Percentiles rank a stretch among this genome's conserved stretches.
These are phyloP conservation scores for Microchrysa polita DNA, from an alignment of 2,888 invertebrate species.

Conservation along the genomic window DNA sequence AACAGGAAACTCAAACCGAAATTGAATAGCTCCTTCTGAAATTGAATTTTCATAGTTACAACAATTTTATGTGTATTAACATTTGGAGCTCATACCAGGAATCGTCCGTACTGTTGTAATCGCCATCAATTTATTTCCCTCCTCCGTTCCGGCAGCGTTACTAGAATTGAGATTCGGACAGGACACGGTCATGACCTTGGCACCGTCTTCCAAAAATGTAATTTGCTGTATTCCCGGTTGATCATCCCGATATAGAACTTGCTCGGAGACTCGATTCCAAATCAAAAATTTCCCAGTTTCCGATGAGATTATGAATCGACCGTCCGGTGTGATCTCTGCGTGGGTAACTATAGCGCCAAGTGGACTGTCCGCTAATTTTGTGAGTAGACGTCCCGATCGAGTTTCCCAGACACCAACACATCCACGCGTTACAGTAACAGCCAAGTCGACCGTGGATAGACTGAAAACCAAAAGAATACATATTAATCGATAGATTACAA, in stretches of 20 bases:
- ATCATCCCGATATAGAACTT: conserved; percentile 77
- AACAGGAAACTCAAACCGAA: conserved; percentile 84
- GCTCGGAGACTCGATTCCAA: conserved; percentile 82
- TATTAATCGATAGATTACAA: too few relatives aligned
- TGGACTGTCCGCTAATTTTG: conserved; percentile 89
- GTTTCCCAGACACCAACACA: conserved; percentile 97
- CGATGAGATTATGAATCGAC: conserved; percentile 84
- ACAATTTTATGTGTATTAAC: conserved; percentile 6
- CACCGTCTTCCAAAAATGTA: conserved; percentile 63
- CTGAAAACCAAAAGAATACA: conserved; percentile 66
- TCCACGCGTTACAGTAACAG: conserved; percentile 91
- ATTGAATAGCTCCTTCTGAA: conserved; percentile 78
- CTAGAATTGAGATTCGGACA: conserved; percentile 61
- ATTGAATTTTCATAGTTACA: conserved; percentile 52
- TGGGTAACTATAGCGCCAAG: conserved; percentile 95
- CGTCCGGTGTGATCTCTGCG: conserved; percentile 86
- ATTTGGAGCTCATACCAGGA: conserved; percentile 68
- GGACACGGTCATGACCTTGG: conserved; percentile 62
- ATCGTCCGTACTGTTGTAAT: conserved; percentile 75
- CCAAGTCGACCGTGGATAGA: conserved; percentile 81
- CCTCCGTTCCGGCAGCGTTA: conserved; percentile 73
- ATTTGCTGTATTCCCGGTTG: conserved; percentile 69
- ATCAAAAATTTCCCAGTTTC: conserved; percentile 92
- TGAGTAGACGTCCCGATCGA: conserved; percentile 81
- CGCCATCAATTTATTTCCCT: conserved; percentile 70